phyloP scores from a whole-genome alignment of 2,888 invertebrate species.

The Diloba caeruleocephala region DNA sequence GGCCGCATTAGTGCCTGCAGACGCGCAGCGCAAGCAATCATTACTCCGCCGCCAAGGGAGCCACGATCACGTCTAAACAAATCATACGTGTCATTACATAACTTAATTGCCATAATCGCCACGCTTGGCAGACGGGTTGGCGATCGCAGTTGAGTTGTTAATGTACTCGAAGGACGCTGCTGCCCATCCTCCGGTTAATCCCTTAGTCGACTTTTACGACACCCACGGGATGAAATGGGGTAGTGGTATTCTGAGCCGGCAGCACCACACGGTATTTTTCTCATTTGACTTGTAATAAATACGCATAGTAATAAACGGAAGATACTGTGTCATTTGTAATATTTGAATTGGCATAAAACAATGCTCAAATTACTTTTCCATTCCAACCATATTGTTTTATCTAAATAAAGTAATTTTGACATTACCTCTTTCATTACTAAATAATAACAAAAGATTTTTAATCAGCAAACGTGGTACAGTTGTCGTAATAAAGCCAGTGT shows the following conservation, averaged over 20 bases:
- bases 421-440: conserved; percentile 28
- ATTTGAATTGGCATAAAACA: conserved; percentile 26
- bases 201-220: too few relatives aligned
- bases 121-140: too few relatives aligned
- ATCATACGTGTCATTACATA: neutral
- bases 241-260: too few relatives aligned
- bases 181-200: too few relatives aligned
- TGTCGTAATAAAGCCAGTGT: conserved; percentile 50
- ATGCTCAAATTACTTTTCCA: conserved; percentile 30
- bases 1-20: neutral
- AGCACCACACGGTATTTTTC: too few relatives aligned
- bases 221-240: too few relatives aligned
- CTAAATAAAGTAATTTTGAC: conserved; percentile 38
- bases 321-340: conserved; percentile 18
- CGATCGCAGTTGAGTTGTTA: too few relatives aligned
- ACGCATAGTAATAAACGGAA: conserved; percentile 24
- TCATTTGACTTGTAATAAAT: conserved; percentile 27
- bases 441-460: conserved; percentile 58
- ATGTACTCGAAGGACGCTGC: too few relatives aligned
- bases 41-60: neutral
- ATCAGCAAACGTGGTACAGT: conserved; percentile 57
- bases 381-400: conserved; percentile 34
- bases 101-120: too few relatives aligned
- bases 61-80: neutral
- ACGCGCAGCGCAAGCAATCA: neutral